These are phyloP conservation scores for Prostheceraeus crozeri DNA, from an alignment of 2,888 invertebrate genomes.

Conservation along the genomic window DNA sequence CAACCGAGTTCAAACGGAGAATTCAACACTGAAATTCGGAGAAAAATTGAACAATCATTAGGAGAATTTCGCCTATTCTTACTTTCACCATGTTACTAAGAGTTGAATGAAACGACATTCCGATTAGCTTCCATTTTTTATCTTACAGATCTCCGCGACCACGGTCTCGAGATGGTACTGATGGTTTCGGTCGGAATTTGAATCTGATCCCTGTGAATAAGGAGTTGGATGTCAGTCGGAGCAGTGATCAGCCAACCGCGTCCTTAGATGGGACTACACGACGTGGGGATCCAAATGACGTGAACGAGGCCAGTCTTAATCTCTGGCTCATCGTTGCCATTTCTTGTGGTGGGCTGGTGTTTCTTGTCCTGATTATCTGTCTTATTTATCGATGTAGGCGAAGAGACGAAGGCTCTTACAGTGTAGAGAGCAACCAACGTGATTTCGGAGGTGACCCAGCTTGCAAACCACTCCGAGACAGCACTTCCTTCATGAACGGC, in stretches of 20 bases:
- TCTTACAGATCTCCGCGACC: no score
- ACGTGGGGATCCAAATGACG: not conserved
- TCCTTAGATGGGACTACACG: not conserved
- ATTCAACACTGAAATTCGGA: no score
- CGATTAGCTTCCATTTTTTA: no score
- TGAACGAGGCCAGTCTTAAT: slow-evolving; percentile 41
- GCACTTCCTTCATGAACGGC: slow-evolving; percentile 24
- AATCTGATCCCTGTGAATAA: no score
- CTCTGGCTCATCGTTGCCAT: slow-evolving; percentile 70
- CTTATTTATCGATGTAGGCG: slow-evolving; percentile 53
- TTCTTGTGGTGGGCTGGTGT: slow-evolving; percentile 77
- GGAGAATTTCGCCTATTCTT: no score
- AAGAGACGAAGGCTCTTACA: slow-evolving; percentile 79
- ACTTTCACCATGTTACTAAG: no score
- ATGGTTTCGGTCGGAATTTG: no score
- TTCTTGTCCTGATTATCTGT: slow-evolving; percentile 76
- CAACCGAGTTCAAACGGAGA: no score
- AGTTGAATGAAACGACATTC: no score
- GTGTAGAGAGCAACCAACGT: slow-evolving; percentile 73
- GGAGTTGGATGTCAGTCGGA: slow-evolving; percentile 18
- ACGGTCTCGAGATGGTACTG: no score
- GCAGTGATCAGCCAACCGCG: slow-evolving; percentile 2
- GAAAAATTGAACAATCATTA: no score
- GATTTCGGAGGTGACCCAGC: slow-evolving; percentile 36
- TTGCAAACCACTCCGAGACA: slow-evolving; percentile 25